Evolutionary conservation across 2,797 vertebrate species (phyloP), one percentile per base, ranked within the genome.

Genomic region (Delichon dasypus): DNA sequence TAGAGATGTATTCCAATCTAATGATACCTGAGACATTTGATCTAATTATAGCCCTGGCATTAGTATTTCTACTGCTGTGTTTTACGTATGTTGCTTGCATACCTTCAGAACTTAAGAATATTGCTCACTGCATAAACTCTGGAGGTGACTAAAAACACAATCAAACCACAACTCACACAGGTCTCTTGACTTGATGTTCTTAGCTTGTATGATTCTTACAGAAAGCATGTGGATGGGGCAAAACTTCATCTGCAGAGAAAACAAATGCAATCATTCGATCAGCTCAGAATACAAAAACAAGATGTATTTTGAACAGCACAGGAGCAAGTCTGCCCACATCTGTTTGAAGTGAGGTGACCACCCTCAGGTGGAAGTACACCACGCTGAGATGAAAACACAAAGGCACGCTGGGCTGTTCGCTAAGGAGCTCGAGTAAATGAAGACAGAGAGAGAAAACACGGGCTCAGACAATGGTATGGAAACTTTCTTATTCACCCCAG

Each of bases 221-320:
- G 98, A 98, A 77, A 99, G 96, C 85, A 97, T 97, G 97, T 97
- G 98, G 96, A 97, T 97, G 98, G 95, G 98, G 92, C 87, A 98
- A 97, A 76, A 96, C 97, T 93, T 98, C 90, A 86, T 98, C 99
- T 88, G 98, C 90, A 64, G 96, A 96, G 4, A 83, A 96, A 96
- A 91, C 30, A 94, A 95, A 92, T 5, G 27, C 38, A 92, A 50
- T 45, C 81, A 64, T 81, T 80, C 67, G 29, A 89, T 80, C 53
- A 83, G 47, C 44, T 75, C 74, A 74, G 29, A 88, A 67, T 30
- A 47, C 21, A 55, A 64, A 91, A 84, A 4, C 18, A 48, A 10
- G 27, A 30, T 2, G 11, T 13, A 48, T 85, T 88, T 66, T 30
- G 5, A 80, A 65, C 6, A 58, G 44, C 8, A 38, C 12, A 80